Evolutionary conservation across 2,888 invertebrate species (phyloP), one percentile per base, ranked within the genome.

Genomic region (Agriopis marginaria): DNA sequence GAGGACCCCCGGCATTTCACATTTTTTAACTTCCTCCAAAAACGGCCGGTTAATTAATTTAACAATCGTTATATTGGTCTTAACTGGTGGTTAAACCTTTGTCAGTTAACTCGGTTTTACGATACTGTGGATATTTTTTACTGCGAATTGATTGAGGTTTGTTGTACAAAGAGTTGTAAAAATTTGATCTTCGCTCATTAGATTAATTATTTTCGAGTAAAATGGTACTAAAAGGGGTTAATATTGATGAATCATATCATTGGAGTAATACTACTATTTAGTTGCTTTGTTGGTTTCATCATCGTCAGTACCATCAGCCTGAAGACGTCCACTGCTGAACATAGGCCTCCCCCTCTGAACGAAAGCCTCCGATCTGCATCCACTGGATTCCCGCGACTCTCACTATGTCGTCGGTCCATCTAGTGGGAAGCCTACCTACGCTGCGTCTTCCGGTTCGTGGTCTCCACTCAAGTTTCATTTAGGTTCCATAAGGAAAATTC

Each of bases 1-100:
- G 12, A 53, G 23, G 12, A 51, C 32, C 40, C 49, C 47, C 12
- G 8, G 12, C 40, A 17, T 12, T 42, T 8, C n/a, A 7, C 0
- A 7, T 14, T 83, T 85, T 83, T 80, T 79, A 82, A 82, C 82
- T 84, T 82, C 80, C 77, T 66, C 72, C 78, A 66, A 82, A 88
- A 87, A 86, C 65, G 50, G 45, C 82, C 79, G 78, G 84, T 82
- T 90, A 91, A 92, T 92, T 92, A 92, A 87, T 90, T 93, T 93
- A 88, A 93, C 88, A 88, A 84, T 86, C 88, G 79, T 86, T 92
- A 90, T 86, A 93, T 93, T 91, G 89, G 84, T 82, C 77, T 89
- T 90, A 88, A 92, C 86, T 83, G 80, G 78, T 71, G 49, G 63
- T 70, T 63, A 66, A 63, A 66, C 63, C 63, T 66, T 66, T 63